Percentiles rank a stretch among this genome's conserved stretches.
These are phyloP conservation scores for Struthio camelus DNA, from an alignment of 2,113 vertebrate species.

Conservation along the genomic window DNA sequence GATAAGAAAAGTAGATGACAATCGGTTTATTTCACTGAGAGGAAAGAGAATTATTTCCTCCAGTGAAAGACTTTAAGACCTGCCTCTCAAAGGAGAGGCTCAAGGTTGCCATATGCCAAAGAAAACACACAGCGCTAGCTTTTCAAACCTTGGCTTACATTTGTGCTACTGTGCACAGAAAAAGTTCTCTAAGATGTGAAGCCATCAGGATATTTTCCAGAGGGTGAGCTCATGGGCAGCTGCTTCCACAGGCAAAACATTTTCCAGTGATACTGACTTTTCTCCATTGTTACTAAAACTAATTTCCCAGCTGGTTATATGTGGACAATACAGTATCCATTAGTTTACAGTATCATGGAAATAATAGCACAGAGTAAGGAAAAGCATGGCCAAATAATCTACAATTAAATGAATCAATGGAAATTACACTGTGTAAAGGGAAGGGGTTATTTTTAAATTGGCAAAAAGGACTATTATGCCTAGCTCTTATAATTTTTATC, in stretches of 20 bases:
- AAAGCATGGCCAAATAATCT: not conserved
- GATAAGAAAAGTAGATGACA: not conserved
- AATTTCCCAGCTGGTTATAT: conserved; percentile 41
- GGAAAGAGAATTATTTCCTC: conserved; percentile 59
- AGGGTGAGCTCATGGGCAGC: conserved; percentile 79
- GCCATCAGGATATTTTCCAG: conserved; percentile 76
- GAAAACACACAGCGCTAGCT: conserved; percentile 73
- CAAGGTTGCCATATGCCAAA: conserved; percentile 70
- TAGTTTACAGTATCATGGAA: conserved; percentile 17
- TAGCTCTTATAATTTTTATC: not conserved
- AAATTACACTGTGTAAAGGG: not conserved
- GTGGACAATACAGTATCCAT: not conserved
- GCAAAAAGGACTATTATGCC: not conserved
- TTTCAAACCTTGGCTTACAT: conserved; percentile 74
- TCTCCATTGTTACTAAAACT: conserved; percentile 43
- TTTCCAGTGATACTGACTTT: conserved; percentile 71
- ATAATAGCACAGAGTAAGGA: not conserved
- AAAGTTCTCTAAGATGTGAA: conserved; percentile 58
- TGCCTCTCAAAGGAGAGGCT: conserved; percentile 56
- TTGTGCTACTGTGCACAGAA: conserved; percentile 79
- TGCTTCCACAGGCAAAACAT: conserved; percentile 63
- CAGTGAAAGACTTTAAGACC: conserved; percentile 57
- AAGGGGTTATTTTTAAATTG: not conserved
- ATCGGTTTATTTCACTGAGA: conserved; percentile 17
- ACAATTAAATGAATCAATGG: not conserved